Conservation (phyloP, 2,888 invertebrate species). For the Cephus pulcher region DNA sequence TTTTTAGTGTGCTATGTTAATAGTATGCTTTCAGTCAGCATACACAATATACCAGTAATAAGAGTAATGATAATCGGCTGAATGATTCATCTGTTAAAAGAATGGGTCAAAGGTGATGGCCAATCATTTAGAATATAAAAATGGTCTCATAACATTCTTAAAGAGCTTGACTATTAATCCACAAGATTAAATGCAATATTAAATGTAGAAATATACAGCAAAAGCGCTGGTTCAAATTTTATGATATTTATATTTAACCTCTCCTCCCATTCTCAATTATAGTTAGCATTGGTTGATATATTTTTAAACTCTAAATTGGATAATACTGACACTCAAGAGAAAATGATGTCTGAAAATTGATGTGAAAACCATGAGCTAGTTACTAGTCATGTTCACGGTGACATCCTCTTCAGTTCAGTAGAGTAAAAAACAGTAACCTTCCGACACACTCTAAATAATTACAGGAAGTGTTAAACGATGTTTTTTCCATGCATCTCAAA, state of each 20-base stretch:
- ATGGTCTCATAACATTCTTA: not conserved
- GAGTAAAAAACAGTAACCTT: not conserved
- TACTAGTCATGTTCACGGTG: not conserved
- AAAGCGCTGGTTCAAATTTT: not conserved
- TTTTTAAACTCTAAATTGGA: constrained; percentile 39
- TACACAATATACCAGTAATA: not conserved
- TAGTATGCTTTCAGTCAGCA: not conserved
- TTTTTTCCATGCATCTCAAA: not conserved
- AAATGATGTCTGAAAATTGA: constrained; percentile 27
- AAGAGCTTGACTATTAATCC: not conserved
- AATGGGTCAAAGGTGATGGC: constrained; percentile 33
- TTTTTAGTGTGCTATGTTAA: not conserved
- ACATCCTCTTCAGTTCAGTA: not conserved
- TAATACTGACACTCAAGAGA: constrained; percentile 37
- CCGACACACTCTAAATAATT: not conserved
- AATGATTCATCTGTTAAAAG: constrained; percentile 42
- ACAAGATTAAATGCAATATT: not conserved
- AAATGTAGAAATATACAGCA: not conserved
- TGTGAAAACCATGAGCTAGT: not conserved
- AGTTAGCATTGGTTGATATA: constrained; percentile 8
- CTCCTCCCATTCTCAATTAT: not conserved
- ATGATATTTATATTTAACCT: not conserved
- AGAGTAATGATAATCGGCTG: constrained; percentile 29
- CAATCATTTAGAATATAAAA: not conserved
- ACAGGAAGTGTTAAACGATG: not conserved